Evolutionary conservation across 2,113 vertebrate species (phyloP), one percentile per base, ranked within the genome.

Genomic region (Mustelus asterias): DNA sequence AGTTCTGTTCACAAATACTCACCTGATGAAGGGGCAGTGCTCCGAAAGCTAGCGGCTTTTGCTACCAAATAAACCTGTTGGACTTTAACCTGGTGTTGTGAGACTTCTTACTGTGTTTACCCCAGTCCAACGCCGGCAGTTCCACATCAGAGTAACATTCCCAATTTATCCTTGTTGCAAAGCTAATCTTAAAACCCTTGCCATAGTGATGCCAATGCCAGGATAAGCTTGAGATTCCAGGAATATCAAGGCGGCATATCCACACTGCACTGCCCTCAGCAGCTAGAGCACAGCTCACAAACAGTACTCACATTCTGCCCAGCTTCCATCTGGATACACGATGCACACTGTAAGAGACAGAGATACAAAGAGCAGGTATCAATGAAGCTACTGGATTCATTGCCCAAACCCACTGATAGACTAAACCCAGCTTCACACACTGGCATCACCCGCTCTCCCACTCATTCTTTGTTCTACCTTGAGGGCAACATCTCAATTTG

Each of bases 281-380:
- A 60, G 44, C 22, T 13, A 10, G 22, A 95, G 26, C 1, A 13
- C 4, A 72, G 16, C 70, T 95, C 37, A 6, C 9, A 29, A 33
- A 41, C 11, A 7, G 44, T 95, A 95, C 94, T 95, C 94, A 95
- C 94, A 29, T 95, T 95, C 29, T 76, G 69, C 8, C 41, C 94
- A 44, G 24, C 6, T 48, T 24, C 9, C 44, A 26, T 44, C 14
- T 29, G 41, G 94, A 95, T 29, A 41, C 94, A 95, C 0, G 67
- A 54, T 44, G 48, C 72, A 54, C 94, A 95, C 94, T 95, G 44
- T 13, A 72, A 95, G 22, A 76, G 44, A 54, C 48, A 76, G 41
- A 95, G 41, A 54, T n/a, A 83, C 78, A 80, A 37, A 41, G 2
- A 44, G 44, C 8, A 14, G 22, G n/a, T 69, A 67, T 76, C 67